Evolutionary conservation across 2,888 invertebrate genomes (phyloP).

Genomic region (Spodoptera picta): DNA sequence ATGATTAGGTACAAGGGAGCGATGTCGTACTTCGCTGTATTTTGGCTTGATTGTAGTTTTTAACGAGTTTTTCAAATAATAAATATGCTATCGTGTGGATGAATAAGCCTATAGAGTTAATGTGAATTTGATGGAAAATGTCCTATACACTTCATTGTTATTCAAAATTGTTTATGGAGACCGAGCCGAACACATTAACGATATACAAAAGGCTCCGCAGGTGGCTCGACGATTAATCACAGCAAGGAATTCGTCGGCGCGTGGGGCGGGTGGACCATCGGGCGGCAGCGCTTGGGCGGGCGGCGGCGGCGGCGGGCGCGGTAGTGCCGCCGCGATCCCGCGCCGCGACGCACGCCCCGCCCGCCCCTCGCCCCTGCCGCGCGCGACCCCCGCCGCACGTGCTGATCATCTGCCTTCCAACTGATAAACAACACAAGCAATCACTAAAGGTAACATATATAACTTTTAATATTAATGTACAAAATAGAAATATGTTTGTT

Average conservation of each 20-base stretch:
- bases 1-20: too few species aligned
- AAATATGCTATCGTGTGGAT: constrained; percentile 15
- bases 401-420: constrained; percentile 32
- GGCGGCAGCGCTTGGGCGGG: constrained; percentile 60
- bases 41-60: constrained; percentile 5
- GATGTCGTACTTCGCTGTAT: not conserved
- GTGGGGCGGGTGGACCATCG: constrained; percentile 65
- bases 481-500: not conserved
- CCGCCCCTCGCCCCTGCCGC: constrained; percentile 57
- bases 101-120: constrained; percentile 38
- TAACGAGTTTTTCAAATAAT: constrained; percentile 15
- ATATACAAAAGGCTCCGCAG: constrained; percentile 86
- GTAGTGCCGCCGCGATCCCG: constrained; percentile 81
- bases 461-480: not conserved
- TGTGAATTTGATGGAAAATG: constrained; percentile 59
- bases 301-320: constrained; percentile 71
- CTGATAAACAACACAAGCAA: constrained; percentile 38
- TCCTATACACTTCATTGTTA: constrained; percentile 60
- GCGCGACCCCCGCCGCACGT: constrained; percentile 47
- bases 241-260: constrained; percentile 75
- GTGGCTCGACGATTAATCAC: constrained; percentile 86
- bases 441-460: constrained; percentile 43
- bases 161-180: constrained; percentile 74
- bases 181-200: constrained; percentile 71
- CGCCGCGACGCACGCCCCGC: constrained; percentile 78